These are phyloP conservation scores for Spialia ferax DNA, from an alignment of 2,888 invertebrate genomes.

Conservation along the genomic window DNA sequence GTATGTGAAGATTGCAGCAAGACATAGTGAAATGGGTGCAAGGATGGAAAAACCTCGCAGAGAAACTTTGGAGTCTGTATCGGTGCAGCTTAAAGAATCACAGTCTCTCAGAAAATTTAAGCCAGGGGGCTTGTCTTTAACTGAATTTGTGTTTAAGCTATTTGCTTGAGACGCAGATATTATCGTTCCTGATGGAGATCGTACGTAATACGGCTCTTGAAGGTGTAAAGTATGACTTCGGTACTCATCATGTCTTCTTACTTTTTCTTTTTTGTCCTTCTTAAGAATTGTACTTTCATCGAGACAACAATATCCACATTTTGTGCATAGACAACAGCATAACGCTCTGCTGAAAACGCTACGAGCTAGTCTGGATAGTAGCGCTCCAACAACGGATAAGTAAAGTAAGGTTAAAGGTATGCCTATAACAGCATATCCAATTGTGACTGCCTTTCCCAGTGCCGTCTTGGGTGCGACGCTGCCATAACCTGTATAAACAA, in stretches of 20 bases:
- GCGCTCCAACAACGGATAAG: slow-evolving; percentile 94
- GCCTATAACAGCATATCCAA: slow-evolving; percentile 94
- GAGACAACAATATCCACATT: slow-evolving; percentile 95
- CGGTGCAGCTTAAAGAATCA: slow-evolving; percentile 87
- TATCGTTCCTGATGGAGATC: slow-evolving; percentile 83
- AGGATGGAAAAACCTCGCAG: slow-evolving; percentile 92
- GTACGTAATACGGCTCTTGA: slow-evolving; percentile 91
- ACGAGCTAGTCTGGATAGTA: slow-evolving; percentile 93
- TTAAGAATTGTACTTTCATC: slow-evolving; percentile 94
- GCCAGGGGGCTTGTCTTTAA: slow-evolving; percentile 78
- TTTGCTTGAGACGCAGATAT: slow-evolving; percentile 84
- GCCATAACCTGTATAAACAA: slow-evolving; percentile 91
- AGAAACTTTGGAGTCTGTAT: slow-evolving; percentile 90
- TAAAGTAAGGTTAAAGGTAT: slow-evolving; percentile 96
- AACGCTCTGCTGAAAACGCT: slow-evolving; percentile 93
- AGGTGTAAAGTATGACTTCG: slow-evolving; percentile 87
- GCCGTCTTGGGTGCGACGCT: slow-evolving; percentile 96
- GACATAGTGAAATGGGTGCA: slow-evolving; percentile 95
- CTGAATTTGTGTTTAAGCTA: slow-evolving; percentile 71
- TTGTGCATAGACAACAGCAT: slow-evolving; percentile 95
- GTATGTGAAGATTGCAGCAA: slow-evolving; percentile 96
- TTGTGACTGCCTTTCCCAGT: slow-evolving; percentile 96
- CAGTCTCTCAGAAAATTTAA: slow-evolving; percentile 80
- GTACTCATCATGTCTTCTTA: slow-evolving; percentile 90
- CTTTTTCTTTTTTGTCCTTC: slow-evolving; percentile 92